These are phyloP conservation scores for Sminthurinus aureus DNA, from an alignment of 2,888 invertebrate species.

Conservation along the genomic window DNA sequence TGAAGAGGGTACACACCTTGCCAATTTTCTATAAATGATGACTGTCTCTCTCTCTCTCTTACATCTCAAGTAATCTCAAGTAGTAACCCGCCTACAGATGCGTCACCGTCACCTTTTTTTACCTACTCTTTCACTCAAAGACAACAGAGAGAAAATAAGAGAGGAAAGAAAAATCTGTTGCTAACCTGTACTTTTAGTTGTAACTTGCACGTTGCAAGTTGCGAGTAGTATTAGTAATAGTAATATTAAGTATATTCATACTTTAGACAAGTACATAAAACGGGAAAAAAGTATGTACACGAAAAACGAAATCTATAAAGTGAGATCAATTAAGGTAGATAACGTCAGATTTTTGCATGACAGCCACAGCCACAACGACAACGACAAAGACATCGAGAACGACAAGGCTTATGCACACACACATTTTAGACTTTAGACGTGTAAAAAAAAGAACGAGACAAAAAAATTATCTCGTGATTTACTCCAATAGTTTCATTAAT, in stretches of 20 bases:
- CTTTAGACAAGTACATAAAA: no score
- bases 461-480: background rate
- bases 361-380: no score
- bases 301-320: constrained; percentile 1
- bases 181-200: background rate
- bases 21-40: constrained; percentile 22
- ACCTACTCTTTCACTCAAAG: background rate
- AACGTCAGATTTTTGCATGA: background rate
- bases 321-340: constrained; percentile 16
- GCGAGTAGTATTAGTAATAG: no score
- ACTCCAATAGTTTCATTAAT: background rate
- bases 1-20: constrained; percentile 18
- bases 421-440: no score
- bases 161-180: background rate
- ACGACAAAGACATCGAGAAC: no score
- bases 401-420: no score
- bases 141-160: no score
- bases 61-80: background rate
- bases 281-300: no score
- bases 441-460: no score
- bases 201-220: background rate
- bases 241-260: no score
- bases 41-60: constrained; percentile 8
- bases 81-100: constrained; percentile 19
- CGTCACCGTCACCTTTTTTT: background rate